These are phyloP conservation scores for Pygoscelis antarcticus DNA, from an alignment of 2,113 vertebrate genomes.

Conservation along the genomic window DNA sequence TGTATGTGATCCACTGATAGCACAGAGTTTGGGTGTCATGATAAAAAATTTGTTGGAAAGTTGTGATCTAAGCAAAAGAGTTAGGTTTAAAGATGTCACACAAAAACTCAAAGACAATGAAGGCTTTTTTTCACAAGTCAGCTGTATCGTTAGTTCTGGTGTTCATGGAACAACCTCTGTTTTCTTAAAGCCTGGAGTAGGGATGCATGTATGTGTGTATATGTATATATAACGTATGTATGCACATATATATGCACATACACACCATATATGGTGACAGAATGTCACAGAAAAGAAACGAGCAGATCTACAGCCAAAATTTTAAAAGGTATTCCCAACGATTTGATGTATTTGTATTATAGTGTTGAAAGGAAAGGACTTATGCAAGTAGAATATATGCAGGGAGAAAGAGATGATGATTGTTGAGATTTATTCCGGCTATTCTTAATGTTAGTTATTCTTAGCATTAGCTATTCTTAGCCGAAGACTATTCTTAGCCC, in stretches of 20 bases:
- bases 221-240: not conserved
- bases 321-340: not conserved
- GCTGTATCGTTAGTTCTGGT: not conserved
- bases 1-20: not conserved
- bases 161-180: not conserved
- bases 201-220: not conserved
- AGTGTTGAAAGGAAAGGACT: not conserved
- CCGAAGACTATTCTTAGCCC: not conserved
- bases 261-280: not conserved
- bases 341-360: not conserved
- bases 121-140: not conserved
- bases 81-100: not conserved
- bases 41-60: not conserved
- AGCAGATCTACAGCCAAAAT: not conserved
- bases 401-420: not conserved
- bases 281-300: not conserved
- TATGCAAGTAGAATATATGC: not conserved
- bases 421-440: not conserved
- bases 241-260: not conserved
- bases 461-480: constrained; percentile 18
- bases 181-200: not conserved
- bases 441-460: not conserved
- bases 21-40: not conserved
- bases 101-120: not conserved
- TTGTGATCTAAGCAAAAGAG: not conserved